phyloP scores from a whole-genome alignment of 1,140 invertebrate genomes.

The Akabosia matsudoensis region DNA sequence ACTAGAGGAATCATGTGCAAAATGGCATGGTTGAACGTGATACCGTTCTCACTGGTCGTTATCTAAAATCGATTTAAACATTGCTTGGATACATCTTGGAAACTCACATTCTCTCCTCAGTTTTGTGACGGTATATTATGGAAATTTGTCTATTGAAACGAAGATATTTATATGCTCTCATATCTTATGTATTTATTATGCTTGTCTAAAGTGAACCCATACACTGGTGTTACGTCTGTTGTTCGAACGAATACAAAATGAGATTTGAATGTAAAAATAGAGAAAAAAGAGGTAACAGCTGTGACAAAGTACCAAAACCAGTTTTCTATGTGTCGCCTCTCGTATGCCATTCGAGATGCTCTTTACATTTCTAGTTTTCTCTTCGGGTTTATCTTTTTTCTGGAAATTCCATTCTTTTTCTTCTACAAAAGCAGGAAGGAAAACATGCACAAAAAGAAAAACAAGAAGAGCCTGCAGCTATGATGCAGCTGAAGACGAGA shows the following conservation, averaged over 20 bases:
- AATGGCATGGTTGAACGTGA: background rate
- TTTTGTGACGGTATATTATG: too few relatives aligned
- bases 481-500: background rate
- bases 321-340: background rate
- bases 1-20: background rate
- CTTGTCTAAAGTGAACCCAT: too few relatives aligned
- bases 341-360: background rate
- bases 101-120: background rate
- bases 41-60: background rate
- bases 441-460: background rate
- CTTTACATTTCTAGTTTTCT: too few relatives aligned
- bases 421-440: background rate
- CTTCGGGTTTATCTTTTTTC: background rate
- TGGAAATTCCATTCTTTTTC: background rate
- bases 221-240: too few relatives aligned
- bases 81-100: background rate
- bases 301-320: conserved; percentile 10
- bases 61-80: background rate
- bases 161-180: background rate
- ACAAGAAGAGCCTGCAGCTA: background rate
- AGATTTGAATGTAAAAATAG: conserved; percentile 13
- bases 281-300: conserved; percentile 18
- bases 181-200: too few relatives aligned
- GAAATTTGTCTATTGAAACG: background rate
- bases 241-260: background rate